Conservation (phyloP, 2,113 vertebrate species). For the Gallinago media region DNA sequence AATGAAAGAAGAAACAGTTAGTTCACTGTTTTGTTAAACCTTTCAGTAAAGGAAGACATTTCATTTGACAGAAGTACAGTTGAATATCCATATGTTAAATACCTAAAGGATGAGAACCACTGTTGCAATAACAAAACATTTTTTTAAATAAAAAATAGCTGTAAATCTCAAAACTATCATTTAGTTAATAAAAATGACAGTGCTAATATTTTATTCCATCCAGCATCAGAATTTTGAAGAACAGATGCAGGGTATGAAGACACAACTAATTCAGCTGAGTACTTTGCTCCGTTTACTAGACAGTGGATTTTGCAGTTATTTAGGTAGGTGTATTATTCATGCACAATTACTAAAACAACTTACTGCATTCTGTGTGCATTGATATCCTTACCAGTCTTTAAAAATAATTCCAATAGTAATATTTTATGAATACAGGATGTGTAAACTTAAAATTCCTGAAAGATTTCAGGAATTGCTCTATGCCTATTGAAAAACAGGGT, state of each 20-base stretch:
- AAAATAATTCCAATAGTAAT: background rate
- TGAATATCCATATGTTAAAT: background rate
- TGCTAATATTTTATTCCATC: conserved; percentile 50
- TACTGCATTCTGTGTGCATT: background rate
- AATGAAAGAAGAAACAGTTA: background rate
- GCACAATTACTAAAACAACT: background rate
- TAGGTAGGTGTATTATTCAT: conserved; percentile 81
- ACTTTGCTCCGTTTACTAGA: conserved; percentile 93
- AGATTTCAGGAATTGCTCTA: background rate
- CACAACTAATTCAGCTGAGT: conserved; percentile 93
- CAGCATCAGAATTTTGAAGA: conserved; percentile 99
- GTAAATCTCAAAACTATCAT: background rate
- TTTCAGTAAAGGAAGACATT: background rate
- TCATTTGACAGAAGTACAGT: background rate
- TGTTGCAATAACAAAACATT: background rate
- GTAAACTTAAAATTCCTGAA: background rate
- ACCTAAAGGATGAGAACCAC: background rate
- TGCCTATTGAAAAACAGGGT: background rate
- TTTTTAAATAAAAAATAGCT: background rate
- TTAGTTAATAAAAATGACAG: conserved; percentile 2
- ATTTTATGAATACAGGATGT: background rate
- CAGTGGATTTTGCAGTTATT: conserved; percentile 94
- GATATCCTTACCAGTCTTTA: background rate
- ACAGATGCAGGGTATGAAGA: conserved; percentile 99
- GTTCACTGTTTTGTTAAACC: background rate